phyloP scores from a whole-genome alignment of 2,113 vertebrate species.

The Xiphias gladius region DNA sequence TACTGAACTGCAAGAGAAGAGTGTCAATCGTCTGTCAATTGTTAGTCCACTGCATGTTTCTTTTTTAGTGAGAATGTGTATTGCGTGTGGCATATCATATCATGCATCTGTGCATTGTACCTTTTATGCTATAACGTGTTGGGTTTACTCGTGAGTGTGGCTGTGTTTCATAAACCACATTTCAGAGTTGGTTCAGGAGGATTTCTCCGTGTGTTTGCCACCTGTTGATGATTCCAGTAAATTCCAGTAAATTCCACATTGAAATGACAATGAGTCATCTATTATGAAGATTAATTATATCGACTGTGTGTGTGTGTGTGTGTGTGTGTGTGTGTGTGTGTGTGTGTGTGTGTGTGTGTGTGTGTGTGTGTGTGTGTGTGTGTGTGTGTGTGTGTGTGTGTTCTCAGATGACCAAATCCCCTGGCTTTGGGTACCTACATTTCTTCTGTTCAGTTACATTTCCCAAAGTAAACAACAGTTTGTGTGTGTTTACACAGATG shows the following conservation, averaged over 20 bases:
- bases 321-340: neutral
- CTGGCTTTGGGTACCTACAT: neutral
- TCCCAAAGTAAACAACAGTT: neutral
- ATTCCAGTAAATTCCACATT: conserved; percentile 67
- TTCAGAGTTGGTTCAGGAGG: conserved; percentile 21
- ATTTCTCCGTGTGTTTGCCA: conserved; percentile 37
- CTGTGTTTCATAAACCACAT: conserved; percentile 22
- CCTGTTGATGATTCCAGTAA: conserved; percentile 73
- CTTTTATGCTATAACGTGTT: neutral
- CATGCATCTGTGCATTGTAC: conserved; percentile 2
- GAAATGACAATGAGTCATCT: conserved; percentile 66
- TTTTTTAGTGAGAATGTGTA: neutral
- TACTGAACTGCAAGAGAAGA: conserved; percentile 29
- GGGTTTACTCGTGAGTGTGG: neutral
- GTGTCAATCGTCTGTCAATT: neutral
- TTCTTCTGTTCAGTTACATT: neutral
- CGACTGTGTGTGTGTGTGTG: conserved; percentile 6
- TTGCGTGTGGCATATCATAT: neutral
- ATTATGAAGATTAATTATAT: conserved; percentile 52
- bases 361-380: neutral
- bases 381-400: neutral
- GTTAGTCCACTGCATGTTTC: neutral
- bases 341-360: too few species aligned
- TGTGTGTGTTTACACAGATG: neutral
- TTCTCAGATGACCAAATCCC: neutral